Evolutionary conservation across 2,888 invertebrate species (phyloP), one percentile per base, ranked within the genome.

Genomic region (Drosophila mimetica): DNA sequence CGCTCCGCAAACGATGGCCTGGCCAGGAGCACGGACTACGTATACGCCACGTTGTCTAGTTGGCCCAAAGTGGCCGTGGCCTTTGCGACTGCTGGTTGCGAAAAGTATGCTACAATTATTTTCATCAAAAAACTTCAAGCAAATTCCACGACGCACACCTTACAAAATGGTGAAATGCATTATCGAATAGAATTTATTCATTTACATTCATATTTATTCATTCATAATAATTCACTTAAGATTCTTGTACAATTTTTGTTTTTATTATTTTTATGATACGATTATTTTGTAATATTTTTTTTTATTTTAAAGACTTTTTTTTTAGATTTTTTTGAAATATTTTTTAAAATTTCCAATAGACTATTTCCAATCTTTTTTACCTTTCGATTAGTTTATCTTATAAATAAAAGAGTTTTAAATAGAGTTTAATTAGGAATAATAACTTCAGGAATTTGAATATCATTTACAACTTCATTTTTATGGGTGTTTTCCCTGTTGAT

Each of bases 21-120:
- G 18, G 20, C 48, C 13, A 14, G 13, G 11, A 32, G 42, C 11
- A 18, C 28, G 63, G 77, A 76, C 44, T 79, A 69, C 46, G 57
- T 57, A 70, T 64, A 66, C 44, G 55, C 36, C 36, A 37, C 16
- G 57, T 67, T 72, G 77, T 30, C 65, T 65, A 63, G 59, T 72
- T 37, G 50, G 28, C 61, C 66, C 64, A 70, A 71, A 64, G 70
- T 80, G 87, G 84, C 85, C 81, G 67, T 86, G 87, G 81, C 84
- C 77, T 86, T 73, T 86, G 58, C 60, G 71, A 70, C 66, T 71
- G 71, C 55, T 36, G 55, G 32, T 53, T 32, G 66, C 16, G 46
- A 30, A 81, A 84, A 86, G 81, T 80, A 84, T 80, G 81, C 76
- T 86, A 84, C 85, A 81, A 86, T 86, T 86, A 86, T 84, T 86